A percentile compares a stretch with the other conserved stretches of the same genome.
Evolutionary conservation across 2,888 invertebrate genomes (phyloP).

Genomic region (Diadegma fenestrale): DNA sequence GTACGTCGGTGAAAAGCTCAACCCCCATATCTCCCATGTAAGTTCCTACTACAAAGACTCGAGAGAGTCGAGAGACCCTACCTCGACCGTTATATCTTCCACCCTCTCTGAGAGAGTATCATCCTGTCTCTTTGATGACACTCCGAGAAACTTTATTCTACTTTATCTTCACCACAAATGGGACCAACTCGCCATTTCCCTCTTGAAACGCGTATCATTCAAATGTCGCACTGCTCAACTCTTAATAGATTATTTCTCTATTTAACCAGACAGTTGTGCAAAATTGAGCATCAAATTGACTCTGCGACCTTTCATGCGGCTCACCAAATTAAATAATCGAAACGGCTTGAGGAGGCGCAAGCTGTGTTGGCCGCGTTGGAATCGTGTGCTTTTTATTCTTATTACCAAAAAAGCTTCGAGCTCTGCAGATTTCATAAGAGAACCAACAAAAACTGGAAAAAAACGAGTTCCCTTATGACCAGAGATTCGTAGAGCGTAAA

Average conservation of each 20-base stretch:
- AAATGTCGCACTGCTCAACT: constrained; percentile 4
- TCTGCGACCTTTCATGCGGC: neutral
- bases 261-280: neutral
- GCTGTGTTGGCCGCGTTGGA: too few relatives aligned
- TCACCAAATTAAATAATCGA: neutral
- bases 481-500: too few relatives aligned
- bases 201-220: constrained; percentile 20
- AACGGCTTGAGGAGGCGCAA: neutral
- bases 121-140: constrained; percentile 54
- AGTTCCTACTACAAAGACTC: constrained; percentile 59
- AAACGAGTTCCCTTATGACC: too few relatives aligned
- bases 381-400: too few relatives aligned
- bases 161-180: constrained; percentile 53
- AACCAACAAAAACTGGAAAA: too few relatives aligned
- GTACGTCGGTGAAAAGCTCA: constrained; percentile 45
- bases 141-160: constrained; percentile 55
- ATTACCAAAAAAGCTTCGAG: too few relatives aligned
- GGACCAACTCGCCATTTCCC: constrained; percentile 42
- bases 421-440: too few relatives aligned
- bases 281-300: neutral
- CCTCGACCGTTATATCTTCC: constrained; percentile 42
- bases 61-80: constrained; percentile 56
- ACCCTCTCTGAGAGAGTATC: constrained; percentile 31
- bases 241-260: constrained; percentile 7
- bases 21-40: constrained; percentile 42